Evolutionary conservation across 2,888 invertebrate species (phyloP).

Genomic region (Callosobruchus maculatus): DNA sequence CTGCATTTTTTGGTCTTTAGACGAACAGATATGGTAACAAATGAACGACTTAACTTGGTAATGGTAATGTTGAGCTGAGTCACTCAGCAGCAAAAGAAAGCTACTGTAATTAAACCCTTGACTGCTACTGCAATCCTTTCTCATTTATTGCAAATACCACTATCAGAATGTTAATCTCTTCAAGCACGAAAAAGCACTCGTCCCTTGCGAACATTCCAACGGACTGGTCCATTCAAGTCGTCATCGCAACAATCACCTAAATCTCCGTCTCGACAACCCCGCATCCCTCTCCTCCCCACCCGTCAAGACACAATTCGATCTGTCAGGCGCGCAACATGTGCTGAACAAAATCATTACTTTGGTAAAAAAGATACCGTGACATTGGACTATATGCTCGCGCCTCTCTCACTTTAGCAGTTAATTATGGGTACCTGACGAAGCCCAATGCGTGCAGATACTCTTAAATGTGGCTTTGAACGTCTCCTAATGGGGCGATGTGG

Average conservation of each 20-base stretch:
- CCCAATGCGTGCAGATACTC: not conserved
- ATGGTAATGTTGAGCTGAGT: too few relatives aligned
- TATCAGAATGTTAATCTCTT: not conserved
- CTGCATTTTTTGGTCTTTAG: too few relatives aligned
- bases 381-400: conserved; percentile 1
- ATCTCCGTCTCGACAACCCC: not conserved
- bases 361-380: conserved; percentile 17
- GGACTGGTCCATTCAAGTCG: not conserved
- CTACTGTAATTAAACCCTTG: not conserved
- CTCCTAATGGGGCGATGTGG: not conserved
- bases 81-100: too few relatives aligned
- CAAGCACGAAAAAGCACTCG: not conserved
- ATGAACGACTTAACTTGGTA: too few relatives aligned
- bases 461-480: not conserved
- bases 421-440: not conserved
- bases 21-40: too few relatives aligned
- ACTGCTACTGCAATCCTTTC: not conserved
- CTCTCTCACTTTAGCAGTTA: not conserved
- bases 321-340: conserved; percentile 15
- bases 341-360: conserved; percentile 17
- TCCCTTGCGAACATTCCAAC: not conserved
- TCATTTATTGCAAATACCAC: not conserved
- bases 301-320: conserved; percentile 12
- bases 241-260: not conserved
- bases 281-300: not conserved